Evolutionary conservation across 2,113 vertebrate species (phyloP).

Genomic region (Cryptomyrus ogoouensis): DNA sequence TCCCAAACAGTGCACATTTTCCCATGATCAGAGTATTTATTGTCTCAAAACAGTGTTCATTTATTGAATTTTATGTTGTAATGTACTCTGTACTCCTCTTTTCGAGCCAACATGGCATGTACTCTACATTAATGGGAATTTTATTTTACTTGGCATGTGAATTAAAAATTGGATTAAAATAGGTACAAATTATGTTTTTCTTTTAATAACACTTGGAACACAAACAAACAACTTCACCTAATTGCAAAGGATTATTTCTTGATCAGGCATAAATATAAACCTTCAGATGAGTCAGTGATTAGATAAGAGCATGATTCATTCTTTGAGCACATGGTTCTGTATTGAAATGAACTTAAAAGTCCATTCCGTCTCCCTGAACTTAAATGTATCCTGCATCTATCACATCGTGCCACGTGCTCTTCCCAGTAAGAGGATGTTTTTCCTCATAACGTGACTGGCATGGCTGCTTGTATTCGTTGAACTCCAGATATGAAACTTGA

Average conservation of each 20-base stretch:
- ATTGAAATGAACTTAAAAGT: not conserved
- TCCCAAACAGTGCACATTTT: not conserved
- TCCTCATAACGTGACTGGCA: not conserved
- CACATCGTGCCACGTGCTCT: not conserved
- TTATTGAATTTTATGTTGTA: not conserved
- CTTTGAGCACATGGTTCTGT: not conserved
- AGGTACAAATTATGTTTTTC: not conserved
- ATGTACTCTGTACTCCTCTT: not conserved
- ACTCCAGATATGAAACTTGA: slow-evolving; percentile 2
- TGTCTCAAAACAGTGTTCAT: not conserved
- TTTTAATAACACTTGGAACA: slow-evolving; percentile 1
- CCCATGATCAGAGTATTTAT: not conserved
- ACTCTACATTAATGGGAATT: not conserved
- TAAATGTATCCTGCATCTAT: not conserved
- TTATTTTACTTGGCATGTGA: not conserved
- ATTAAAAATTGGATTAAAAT: not conserved
- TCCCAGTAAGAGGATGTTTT: not conserved
- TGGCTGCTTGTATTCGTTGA: not conserved
- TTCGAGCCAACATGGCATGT: not conserved
- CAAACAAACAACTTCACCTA: not conserved
- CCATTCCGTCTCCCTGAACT: not conserved
- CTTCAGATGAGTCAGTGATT: slow-evolving; percentile 1
- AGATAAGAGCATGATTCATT: slow-evolving; percentile 8
- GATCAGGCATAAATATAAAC: slow-evolving; percentile 1
- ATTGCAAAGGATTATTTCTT: not conserved